A percentile compares a stretch with the other conserved stretches of the same genome.
phyloP scores from a whole-genome alignment of 1,140 invertebrate species.

The Euschistus heros region DNA sequence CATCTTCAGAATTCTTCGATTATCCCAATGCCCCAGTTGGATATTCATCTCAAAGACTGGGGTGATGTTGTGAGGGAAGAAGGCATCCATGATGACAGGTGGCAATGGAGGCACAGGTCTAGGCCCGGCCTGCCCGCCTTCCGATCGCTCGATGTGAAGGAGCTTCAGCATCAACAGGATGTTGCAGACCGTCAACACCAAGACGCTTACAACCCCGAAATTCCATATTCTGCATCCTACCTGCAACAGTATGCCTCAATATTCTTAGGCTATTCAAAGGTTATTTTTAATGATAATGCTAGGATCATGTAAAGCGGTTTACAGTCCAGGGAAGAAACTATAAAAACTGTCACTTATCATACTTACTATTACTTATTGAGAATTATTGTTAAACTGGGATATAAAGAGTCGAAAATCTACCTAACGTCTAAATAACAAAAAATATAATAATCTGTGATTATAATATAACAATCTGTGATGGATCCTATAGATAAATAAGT shows the following conservation, averaged over 20 bases:
- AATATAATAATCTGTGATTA: too few species aligned
- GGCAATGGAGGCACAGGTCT: conserved; percentile 31
- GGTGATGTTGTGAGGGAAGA: conserved; percentile 33
- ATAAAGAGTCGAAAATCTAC: too few species aligned
- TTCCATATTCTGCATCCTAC: conserved; percentile 55
- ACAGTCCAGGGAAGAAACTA: too few species aligned
- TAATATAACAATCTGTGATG: too few species aligned
- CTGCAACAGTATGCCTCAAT: conserved; percentile 29
- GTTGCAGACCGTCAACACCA: conserved; percentile 54
- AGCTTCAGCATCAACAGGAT: conserved; percentile 55
- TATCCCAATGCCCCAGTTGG: conserved; percentile 33
- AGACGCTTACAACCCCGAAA: conserved; percentile 48
- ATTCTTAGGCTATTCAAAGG: too few species aligned
- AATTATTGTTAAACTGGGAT: too few species aligned
- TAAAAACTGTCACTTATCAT: too few species aligned
- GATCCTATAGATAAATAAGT: too few species aligned
- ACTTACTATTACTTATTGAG: too few species aligned
- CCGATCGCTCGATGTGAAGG: conserved; percentile 39
- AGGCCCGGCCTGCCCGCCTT: conserved; percentile 21
- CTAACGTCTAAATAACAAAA: too few species aligned
- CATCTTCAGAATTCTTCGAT: conserved; percentile 43
- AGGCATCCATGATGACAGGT: conserved; percentile 26
- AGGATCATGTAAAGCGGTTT: too few species aligned
- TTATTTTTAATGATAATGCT: too few species aligned
- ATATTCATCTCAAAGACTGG: conserved; percentile 37